Percentiles rank a stretch among this genome's conserved stretches.
Conservation (phyloP, 2,113 vertebrate genomes). For the Myrmecobius fasciatus region DNA sequence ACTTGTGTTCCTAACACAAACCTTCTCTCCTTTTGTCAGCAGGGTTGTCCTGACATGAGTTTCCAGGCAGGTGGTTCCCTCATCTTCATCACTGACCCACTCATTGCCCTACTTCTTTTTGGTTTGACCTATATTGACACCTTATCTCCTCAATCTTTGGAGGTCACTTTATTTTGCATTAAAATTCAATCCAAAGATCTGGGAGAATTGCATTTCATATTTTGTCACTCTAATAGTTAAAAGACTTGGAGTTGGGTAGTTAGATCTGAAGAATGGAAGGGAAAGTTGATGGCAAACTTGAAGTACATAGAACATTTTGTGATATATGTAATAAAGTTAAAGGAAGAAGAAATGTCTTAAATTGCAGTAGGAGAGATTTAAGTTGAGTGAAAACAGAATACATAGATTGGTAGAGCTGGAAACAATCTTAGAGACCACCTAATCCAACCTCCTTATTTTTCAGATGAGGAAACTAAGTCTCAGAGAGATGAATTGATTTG, state of each 20-base stretch:
- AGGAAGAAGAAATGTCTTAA: constrained; percentile 25
- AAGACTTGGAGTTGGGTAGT: not conserved
- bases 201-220: not conserved
- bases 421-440: not conserved
- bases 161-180: not conserved
- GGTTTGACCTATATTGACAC: not conserved
- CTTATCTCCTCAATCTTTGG: not conserved
- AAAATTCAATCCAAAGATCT: constrained; percentile 19
- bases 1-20: not conserved
- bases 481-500: not conserved
- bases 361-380: not conserved
- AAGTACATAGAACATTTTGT: not conserved
- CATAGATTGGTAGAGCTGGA: not conserved
- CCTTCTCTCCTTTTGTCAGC: constrained; percentile 8
- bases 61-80: not conserved
- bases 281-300: not conserved
- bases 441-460: not conserved
- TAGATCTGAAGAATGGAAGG: not conserved
- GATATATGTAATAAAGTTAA: not conserved
- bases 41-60: not conserved
- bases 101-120: not conserved
- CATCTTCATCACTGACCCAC: not conserved
- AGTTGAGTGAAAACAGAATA: constrained; percentile 10
- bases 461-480: not conserved
- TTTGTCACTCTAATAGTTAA: not conserved